These are phyloP conservation scores for Phacellophora camtschatica DNA, from an alignment of 30 jellyfish, hydroid and myxozoan species.

Conservation along the genomic window DNA sequence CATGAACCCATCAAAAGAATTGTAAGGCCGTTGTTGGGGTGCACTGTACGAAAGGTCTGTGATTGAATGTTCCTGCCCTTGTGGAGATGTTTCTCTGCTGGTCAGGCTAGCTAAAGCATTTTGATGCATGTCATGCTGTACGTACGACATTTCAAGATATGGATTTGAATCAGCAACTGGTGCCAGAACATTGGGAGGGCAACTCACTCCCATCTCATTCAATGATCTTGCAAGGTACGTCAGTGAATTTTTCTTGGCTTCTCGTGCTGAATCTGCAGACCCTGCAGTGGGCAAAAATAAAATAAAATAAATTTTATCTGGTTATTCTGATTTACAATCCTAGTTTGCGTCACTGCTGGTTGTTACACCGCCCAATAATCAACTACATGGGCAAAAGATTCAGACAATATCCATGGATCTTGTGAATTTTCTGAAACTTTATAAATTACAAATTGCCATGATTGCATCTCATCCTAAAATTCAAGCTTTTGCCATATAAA, in stretches of 20 bases:
- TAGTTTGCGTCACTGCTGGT: too few relatives aligned
- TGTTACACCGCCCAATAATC: too few relatives aligned
- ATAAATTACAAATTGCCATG: too few relatives aligned
- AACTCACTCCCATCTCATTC: slow-evolving; percentile 48
- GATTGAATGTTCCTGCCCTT: slow-evolving; percentile 50
- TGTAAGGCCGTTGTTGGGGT: slow-evolving; percentile 48
- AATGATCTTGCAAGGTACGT: slow-evolving; percentile 49
- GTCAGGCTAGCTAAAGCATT: background rate
- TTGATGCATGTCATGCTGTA: slow-evolving; percentile 32
- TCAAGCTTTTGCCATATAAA: too few relatives aligned
- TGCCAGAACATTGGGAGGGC: slow-evolving; percentile 67
- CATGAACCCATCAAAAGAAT: slow-evolving; percentile 45
- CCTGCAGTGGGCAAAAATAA: slow-evolving; percentile 62
- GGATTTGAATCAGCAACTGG: slow-evolving; percentile 63
- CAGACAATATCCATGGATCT: too few relatives aligned
- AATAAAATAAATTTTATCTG: background rate
- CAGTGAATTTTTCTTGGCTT: slow-evolving; percentile 40
- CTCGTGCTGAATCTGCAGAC: slow-evolving; percentile 19
- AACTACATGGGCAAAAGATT: too few relatives aligned
- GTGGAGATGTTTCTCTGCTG: slow-evolving; percentile 49
- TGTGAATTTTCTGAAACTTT: too few relatives aligned
- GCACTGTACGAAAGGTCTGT: slow-evolving; percentile 44
- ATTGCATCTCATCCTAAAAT: too few relatives aligned
- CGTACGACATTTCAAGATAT: slow-evolving; percentile 45
- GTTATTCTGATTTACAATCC: background rate